Conservation (phyloP, 2,113 vertebrate species). For the Hippocampus mohnikei region DNA sequence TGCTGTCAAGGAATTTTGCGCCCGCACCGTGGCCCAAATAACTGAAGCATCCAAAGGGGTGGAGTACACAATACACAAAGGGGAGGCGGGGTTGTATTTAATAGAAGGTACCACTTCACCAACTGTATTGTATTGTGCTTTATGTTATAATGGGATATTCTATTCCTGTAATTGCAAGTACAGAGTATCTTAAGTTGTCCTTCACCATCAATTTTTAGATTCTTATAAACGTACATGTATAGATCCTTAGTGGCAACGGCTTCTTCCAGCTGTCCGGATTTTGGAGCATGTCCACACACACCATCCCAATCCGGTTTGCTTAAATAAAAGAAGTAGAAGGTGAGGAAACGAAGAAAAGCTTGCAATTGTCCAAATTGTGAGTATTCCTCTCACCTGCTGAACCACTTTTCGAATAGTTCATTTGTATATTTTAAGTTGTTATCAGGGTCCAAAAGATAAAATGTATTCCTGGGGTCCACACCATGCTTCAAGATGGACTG, state of each 20-base stretch:
- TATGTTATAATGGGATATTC: no score
- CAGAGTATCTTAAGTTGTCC: not conserved
- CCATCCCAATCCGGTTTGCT: slow-evolving; percentile 82
- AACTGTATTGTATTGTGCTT: not conserved
- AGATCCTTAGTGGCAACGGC: slow-evolving; percentile 81
- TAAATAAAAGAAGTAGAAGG: slow-evolving; percentile 4
- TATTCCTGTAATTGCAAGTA: not conserved
- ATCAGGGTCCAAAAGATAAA: slow-evolving; percentile 87
- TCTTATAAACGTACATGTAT: slow-evolving; percentile 81
- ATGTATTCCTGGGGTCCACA: slow-evolving; percentile 75
- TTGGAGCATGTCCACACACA: slow-evolving; percentile 76
- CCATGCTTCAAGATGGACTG: slow-evolving; percentile 72
- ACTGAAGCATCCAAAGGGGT: slow-evolving; percentile 47
- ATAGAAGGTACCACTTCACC: not conserved
- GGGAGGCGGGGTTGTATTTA: no score
- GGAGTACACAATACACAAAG: not conserved
- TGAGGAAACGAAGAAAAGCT: not conserved
- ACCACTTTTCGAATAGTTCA: slow-evolving; percentile 80
- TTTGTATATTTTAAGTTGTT: slow-evolving; percentile 80
- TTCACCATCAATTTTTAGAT: not conserved
- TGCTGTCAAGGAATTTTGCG: slow-evolving; percentile 78
- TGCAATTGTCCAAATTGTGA: not conserved
- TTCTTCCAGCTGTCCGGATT: slow-evolving; percentile 69
- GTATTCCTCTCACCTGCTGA: slow-evolving; percentile 75
- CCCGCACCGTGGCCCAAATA: slow-evolving; percentile 88